Conservation (phyloP, 2,113 vertebrate genomes). For the Lethenteron reissneri region DNA sequence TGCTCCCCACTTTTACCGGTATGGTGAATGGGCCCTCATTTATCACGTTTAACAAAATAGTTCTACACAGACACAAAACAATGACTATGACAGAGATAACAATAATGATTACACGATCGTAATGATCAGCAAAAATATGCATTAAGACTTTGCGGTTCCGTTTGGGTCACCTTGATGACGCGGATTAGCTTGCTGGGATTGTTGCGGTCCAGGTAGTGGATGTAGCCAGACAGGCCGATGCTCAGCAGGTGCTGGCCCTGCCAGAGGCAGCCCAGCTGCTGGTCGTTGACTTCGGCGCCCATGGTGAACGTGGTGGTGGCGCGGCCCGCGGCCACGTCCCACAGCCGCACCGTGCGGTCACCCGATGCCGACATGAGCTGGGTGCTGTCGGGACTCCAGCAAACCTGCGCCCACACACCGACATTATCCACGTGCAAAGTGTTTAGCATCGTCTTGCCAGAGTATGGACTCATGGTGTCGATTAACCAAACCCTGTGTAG, state of each 20-base stretch:
- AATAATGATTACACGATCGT: background rate
- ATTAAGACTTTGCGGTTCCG: background rate
- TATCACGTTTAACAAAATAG: background rate
- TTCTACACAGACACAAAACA: background rate
- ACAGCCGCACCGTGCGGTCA: constrained; percentile 82
- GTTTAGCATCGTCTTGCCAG: too few relatives aligned
- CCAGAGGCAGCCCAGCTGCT: constrained; percentile 94
- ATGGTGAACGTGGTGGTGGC: constrained; percentile 59
- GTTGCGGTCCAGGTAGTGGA: constrained; percentile 91
- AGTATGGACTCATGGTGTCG: too few relatives aligned
- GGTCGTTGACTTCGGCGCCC: constrained; percentile 53
- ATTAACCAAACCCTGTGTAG: too few relatives aligned
- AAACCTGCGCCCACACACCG: constrained; percentile 18
- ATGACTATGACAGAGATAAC: too few relatives aligned
- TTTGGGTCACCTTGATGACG: constrained; percentile 43
- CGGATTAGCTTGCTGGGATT: constrained; percentile 62
- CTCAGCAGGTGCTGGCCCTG: constrained; percentile 64
- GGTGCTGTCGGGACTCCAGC: constrained; percentile 70
- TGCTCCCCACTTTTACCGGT: too few relatives aligned
- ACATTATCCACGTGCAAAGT: background rate
- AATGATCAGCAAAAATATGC: background rate
- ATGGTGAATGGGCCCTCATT: too few relatives aligned
- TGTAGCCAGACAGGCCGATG: constrained; percentile 67
- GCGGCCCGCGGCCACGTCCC: constrained; percentile 48
- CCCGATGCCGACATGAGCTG: constrained; percentile 79